Conservation (phyloP, 2,113 vertebrate genomes). For the Tautogolabrus adspersus region DNA sequence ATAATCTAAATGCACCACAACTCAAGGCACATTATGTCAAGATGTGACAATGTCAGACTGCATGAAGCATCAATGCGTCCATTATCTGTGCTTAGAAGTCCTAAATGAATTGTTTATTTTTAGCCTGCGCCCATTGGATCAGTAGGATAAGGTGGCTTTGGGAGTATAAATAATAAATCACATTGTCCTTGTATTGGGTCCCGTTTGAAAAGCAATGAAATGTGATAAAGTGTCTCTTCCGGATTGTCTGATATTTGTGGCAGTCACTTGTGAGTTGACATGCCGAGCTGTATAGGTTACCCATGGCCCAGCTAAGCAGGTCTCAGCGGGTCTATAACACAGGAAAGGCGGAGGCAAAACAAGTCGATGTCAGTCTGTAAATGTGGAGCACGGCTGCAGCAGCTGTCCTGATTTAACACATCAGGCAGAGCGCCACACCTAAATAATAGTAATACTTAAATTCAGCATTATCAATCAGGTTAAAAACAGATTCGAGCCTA, state of each 20-base stretch:
- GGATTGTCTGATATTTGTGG: slow-evolving; percentile 83
- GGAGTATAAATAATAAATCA: slow-evolving; percentile 86
- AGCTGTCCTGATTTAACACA: slow-evolving; percentile 31
- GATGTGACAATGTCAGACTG: slow-evolving; percentile 49
- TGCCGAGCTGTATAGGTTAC: slow-evolving; percentile 81
- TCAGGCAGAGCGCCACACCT: slow-evolving; percentile 4
- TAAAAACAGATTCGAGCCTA: slow-evolving; percentile 7
- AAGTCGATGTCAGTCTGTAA: slow-evolving; percentile 80
- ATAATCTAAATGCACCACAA: slow-evolving; percentile 17
- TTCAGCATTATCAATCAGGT: not conserved
- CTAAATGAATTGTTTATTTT: slow-evolving; percentile 83
- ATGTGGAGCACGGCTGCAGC: slow-evolving; percentile 54
- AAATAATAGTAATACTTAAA: not conserved
- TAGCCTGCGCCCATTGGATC: slow-evolving; percentile 71
- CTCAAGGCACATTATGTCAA: slow-evolving; percentile 57
- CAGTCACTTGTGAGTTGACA: slow-evolving; percentile 85
- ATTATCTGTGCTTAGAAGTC: slow-evolving; percentile 75
- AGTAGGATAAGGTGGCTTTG: slow-evolving; percentile 81
- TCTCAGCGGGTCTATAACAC: slow-evolving; percentile 79
- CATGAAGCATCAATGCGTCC: slow-evolving; percentile 51
- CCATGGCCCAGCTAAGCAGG: slow-evolving; percentile 74
- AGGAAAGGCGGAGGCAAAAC: slow-evolving; percentile 81
- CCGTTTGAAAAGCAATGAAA: slow-evolving; percentile 87
- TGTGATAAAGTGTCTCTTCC: slow-evolving; percentile 86
- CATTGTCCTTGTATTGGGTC: slow-evolving; percentile 82